These are phyloP conservation scores for Ischnura elegans DNA, from an alignment of 2,888 invertebrate genomes.

Conservation along the genomic window DNA sequence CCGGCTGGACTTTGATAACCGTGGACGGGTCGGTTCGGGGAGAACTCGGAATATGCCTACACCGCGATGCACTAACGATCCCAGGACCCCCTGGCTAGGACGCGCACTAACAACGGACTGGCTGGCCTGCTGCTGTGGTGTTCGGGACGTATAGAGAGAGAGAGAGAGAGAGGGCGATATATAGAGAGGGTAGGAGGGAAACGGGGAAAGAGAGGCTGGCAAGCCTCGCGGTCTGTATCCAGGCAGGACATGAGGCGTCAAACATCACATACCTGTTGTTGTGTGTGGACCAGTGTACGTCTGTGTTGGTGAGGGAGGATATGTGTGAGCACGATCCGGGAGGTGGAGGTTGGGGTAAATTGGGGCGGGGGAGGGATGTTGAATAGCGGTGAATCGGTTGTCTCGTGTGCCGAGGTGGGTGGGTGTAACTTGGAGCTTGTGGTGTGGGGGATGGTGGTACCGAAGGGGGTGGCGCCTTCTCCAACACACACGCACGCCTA, in stretches of 20 bases:
- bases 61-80: constrained; percentile 49
- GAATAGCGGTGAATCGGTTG: too few species aligned
- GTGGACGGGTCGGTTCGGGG: neutral
- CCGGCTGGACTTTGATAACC: neutral
- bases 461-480: neutral
- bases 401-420: neutral
- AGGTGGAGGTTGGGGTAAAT: neutral
- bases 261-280: constrained; percentile 67
- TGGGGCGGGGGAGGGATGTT: neutral
- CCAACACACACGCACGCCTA: neutral
- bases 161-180: neutral
- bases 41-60: neutral
- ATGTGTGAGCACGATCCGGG: neutral
- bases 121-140: constrained; percentile 1
- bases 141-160: neutral
- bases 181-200: neutral
- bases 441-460: neutral
- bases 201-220: neutral
- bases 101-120: constrained; percentile 56
- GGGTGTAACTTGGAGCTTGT: neutral
- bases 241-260: constrained; percentile 64
- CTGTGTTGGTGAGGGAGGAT: neutral
- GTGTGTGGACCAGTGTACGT: neutral
- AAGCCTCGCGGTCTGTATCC: constrained; percentile 53
- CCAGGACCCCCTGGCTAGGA: constrained; percentile 53